A percentile compares a stretch with the other conserved stretches of the same genome.
Conservation (phyloP, 2,888 invertebrate species). For the Willowsia nigromaculata region DNA sequence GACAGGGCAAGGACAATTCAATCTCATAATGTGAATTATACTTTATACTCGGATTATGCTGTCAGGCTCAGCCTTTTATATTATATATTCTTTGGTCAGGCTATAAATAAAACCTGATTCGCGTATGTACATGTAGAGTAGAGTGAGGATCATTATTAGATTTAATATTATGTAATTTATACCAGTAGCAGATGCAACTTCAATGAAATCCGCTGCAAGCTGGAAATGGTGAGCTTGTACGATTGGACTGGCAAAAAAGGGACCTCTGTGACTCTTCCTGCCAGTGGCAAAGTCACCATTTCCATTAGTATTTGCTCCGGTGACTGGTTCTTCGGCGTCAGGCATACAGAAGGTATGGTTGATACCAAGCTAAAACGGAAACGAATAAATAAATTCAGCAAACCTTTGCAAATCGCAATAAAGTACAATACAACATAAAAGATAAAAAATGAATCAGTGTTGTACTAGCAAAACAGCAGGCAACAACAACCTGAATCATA, state of each 20-base stretch:
- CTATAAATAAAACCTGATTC: too few species aligned
- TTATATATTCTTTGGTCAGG: too few species aligned
- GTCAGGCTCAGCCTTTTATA: too few species aligned
- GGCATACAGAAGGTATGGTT: slow-evolving; percentile 74
- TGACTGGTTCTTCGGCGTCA: slow-evolving; percentile 33
- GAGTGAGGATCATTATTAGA: not conserved
- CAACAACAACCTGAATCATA: too few species aligned
- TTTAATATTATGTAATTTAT: not conserved
- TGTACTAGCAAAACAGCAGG: too few species aligned
- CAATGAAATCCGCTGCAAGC: slow-evolving; percentile 64
- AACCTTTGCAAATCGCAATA: not conserved
- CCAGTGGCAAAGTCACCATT: not conserved
- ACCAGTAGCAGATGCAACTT: slow-evolving; percentile 76
- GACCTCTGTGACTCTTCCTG: slow-evolving; percentile 56
- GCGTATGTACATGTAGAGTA: not conserved
- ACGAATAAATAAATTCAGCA: not conserved
- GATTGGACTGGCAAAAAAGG: slow-evolving; percentile 71
- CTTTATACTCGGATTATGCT: too few species aligned
- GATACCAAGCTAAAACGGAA: slow-evolving; percentile 68
- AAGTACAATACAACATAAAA: too few species aligned
- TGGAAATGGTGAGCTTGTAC: slow-evolving; percentile 74
- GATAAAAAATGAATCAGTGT: too few species aligned
- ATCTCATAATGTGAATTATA: too few species aligned
- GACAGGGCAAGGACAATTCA: too few species aligned
- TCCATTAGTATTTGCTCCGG: not conserved